A percentile compares a stretch with the other conserved stretches of the same genome.
Evolutionary conservation across 2,113 vertebrate genomes (phyloP).

Genomic region (Gymnobelideus leadbeateri): DNA sequence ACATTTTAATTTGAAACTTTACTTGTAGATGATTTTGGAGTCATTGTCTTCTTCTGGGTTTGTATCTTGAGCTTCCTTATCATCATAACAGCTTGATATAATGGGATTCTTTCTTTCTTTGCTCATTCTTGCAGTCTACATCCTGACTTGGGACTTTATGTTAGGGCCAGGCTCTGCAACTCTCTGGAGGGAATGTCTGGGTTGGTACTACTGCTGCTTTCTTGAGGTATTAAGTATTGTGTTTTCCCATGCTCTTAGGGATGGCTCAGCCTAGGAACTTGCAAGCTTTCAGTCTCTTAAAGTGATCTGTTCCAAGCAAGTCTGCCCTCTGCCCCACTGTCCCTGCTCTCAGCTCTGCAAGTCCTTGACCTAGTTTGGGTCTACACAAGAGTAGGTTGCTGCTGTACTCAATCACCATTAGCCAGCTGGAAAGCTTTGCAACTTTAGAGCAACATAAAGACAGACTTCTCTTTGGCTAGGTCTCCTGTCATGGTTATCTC

Average conservation of each 20-base stretch:
- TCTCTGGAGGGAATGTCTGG: not conserved
- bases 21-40: too few relatives aligned
- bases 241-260: not conserved
- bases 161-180: not conserved
- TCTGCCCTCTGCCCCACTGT: not conserved
- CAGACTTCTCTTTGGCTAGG: not conserved
- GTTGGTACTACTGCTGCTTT: not conserved
- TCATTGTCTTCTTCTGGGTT: too few relatives aligned
- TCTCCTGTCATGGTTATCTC: not conserved
- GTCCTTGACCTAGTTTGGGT: not conserved
- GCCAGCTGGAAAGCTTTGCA: not conserved
- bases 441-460: not conserved
- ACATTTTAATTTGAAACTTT: too few relatives aligned
- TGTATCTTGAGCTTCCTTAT: too few relatives aligned
- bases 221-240: not conserved
- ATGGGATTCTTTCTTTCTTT: too few relatives aligned
- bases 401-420: not conserved
- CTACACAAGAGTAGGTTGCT: not conserved
- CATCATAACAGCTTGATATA: too few relatives aligned
- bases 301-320: not conserved
- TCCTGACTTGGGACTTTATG: too few relatives aligned
- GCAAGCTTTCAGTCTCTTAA: not conserved
- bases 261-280: not conserved
- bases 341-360: not conserved
- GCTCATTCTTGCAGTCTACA: too few relatives aligned